Base-by-base conservation (phyloP, 2,113 vertebrate genomes). In the Chloropsis cyanopogon region DNA sequence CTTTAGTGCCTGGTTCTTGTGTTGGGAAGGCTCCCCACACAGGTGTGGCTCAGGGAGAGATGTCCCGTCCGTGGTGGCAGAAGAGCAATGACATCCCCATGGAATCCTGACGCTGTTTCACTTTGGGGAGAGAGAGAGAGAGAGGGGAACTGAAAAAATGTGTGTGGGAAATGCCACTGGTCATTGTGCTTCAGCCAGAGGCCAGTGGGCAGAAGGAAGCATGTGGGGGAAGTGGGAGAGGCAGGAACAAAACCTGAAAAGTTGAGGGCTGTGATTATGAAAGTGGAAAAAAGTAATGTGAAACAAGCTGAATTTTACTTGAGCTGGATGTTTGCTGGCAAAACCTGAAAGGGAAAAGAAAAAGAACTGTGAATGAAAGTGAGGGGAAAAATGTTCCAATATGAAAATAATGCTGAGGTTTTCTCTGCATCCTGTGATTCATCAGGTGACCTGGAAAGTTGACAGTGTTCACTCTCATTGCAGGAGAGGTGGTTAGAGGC, bases 381-480 rank as follows among this genome's bases (percentile, higher is more conserved):
- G 20, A 80, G 11, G 26, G 24, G 59, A 2, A 24, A 46, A 73
- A 35, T 21, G 20, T 70, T 76, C 68, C 17, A 44, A 5, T 29
- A 37, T 31, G n/a, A 46, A 91, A 91, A 56, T 35, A 54, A 66
- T 35, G 33, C 63, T 72, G 65, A 89, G n/a, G 70, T 41, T 75
- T 82, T 64, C 31, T 76, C 37, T 66, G 41, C 42, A 35, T 86
- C 19, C 35, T 4, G 0, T 35, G 71, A 66, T 39, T 81, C 42
- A 42, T 20, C 13, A 42, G 41, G 33, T 82, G 60, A 75, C 39
- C 39, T 66, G 66, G 64, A 41, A 79, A 53, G 79, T 26, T n/a
- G 28, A 21, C 1, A 3, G 0, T 15, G 23, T 35, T 75, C 0
- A 0, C 6, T 28, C 9, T 50, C 11, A 2, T n/a, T 0, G 0